Conservation (phyloP, 2,797 vertebrate species). For the Sebastes steindachneri region DNA sequence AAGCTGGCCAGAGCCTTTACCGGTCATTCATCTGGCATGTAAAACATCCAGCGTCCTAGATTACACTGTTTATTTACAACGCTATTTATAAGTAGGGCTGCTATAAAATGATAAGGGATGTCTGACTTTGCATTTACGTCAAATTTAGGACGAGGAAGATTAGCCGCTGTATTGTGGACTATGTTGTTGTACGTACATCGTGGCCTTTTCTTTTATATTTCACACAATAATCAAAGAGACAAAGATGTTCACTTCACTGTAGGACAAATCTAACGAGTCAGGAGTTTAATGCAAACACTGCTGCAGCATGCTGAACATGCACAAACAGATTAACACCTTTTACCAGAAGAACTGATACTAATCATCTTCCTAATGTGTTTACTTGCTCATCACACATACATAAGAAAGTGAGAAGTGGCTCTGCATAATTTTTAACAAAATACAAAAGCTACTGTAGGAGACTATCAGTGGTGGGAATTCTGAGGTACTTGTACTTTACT, state of each 20-base stretch:
- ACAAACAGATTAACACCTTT: background rate
- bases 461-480: too few relatives aligned
- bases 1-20: background rate
- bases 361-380: background rate
- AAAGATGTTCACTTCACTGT: too few relatives aligned
- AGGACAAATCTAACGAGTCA: too few relatives aligned
- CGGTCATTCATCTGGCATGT: background rate
- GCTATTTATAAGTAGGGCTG: background rate
- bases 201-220: background rate
- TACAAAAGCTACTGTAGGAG: background rate
- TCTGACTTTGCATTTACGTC: background rate
- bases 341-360: background rate
- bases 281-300: too few relatives aligned
- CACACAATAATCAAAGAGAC: too few relatives aligned
- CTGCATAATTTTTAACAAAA: background rate
- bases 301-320: background rate
- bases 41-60: background rate
- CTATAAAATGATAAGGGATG: background rate
- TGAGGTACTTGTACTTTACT: too few relatives aligned
- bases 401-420: background rate
- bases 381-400: background rate
- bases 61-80: conserved; percentile 14
- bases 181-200: background rate
- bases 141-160: conserved; percentile 17
- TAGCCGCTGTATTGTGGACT: background rate